Conservation (phyloP, 2,888 invertebrate species). For the Drosophila greeni region DNA sequence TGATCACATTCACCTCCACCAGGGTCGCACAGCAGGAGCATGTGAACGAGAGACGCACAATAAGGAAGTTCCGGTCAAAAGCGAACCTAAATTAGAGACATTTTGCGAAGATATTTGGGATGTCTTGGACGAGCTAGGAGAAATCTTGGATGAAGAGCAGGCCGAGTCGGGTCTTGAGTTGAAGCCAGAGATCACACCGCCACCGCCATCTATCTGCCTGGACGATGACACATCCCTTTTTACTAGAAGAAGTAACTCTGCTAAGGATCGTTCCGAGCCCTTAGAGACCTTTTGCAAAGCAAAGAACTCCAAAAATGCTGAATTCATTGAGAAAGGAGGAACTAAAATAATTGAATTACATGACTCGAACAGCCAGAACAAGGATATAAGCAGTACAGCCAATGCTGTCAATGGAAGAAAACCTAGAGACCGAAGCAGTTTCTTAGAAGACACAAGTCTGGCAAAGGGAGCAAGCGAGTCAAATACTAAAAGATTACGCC, state of each 20-base stretch:
- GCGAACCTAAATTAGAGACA: neutral
- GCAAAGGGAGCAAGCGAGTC: too few relatives aligned
- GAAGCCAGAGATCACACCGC: conserved; percentile 7
- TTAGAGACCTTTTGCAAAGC: neutral
- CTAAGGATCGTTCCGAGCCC: neutral
- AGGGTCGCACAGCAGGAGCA: neutral
- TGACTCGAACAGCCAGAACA: neutral
- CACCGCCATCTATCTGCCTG: conserved; percentile 22
- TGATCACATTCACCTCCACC: neutral
- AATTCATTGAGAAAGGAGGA: neutral
- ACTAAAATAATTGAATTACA: neutral
- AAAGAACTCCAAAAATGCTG: neutral
- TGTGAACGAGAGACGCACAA: neutral
- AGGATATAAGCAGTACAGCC: too few relatives aligned
- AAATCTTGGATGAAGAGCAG: conserved; percentile 16
- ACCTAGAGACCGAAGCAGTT: neutral
- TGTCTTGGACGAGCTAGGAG: conserved; percentile 19
- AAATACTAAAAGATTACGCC: neutral
- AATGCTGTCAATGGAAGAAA: too few relatives aligned
- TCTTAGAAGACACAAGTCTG: neutral
- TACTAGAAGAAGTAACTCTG: conserved; percentile 14
- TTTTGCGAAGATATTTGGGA: conserved; percentile 11
- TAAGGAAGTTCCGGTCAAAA: conserved; percentile 9
- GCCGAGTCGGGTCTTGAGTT: neutral
- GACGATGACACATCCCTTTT: conserved; percentile 22